phyloP scores from a whole-genome alignment of 2,888 invertebrate species.

The Eupithecia centaureata region DNA sequence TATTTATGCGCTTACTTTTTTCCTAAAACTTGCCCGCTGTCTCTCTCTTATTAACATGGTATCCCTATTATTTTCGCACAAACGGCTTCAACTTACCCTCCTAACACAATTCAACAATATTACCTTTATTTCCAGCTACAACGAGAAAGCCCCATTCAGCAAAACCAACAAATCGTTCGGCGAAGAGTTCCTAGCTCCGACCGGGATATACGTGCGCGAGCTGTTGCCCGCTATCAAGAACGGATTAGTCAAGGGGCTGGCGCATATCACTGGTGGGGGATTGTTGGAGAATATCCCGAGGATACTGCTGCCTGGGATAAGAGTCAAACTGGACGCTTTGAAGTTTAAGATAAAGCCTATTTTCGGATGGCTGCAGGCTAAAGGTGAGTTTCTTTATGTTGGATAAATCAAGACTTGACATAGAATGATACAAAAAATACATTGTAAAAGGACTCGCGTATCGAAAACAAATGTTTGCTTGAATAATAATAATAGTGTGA shows the following conservation, averaged over 20 bases:
- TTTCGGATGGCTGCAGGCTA: constrained; percentile 94
- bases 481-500: too few species aligned
- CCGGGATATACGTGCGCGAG: constrained; percentile 92
- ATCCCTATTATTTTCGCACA: too few species aligned
- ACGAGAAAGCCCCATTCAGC: constrained; percentile 74
- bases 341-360: constrained; percentile 90
- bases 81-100: too few species aligned
- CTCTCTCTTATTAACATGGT: too few species aligned
- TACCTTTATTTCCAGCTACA: too few species aligned
- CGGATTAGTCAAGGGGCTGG: constrained; percentile 91
- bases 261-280: constrained; percentile 98
- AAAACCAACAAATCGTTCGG: constrained; percentile 80
- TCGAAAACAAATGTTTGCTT: neutral
- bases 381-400: constrained; percentile 70
- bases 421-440: neutral
- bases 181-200: constrained; percentile 92
- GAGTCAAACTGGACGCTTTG: constrained; percentile 87
- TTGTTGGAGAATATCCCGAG: constrained; percentile 94
- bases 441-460: neutral
- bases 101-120: too few species aligned
- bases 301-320: constrained; percentile 88
- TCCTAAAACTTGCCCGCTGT: too few species aligned
- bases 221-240: constrained; percentile 88
- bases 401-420: neutral
- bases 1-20: too few species aligned